These are phyloP conservation scores for Lysandra bellargus DNA, from an alignment of 2,888 invertebrate species.

Conservation along the genomic window DNA sequence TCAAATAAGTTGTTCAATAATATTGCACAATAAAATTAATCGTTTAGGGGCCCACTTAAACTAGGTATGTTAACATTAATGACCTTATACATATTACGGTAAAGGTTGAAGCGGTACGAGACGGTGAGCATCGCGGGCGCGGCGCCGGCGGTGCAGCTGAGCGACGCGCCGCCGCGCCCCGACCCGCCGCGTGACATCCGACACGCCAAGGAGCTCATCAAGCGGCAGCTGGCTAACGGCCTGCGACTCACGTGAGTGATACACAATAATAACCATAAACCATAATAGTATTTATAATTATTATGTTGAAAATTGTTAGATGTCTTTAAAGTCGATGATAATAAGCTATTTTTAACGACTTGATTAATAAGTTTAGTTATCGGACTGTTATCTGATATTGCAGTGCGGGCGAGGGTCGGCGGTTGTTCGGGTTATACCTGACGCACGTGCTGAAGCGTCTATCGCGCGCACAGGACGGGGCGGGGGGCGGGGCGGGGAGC, in stretches of 20 bases:
- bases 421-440: conserved; percentile 89
- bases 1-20: too few relatives aligned
- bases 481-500: conserved; percentile 70
- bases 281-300: too few relatives aligned
- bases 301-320: too few relatives aligned
- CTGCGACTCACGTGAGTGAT: conserved; percentile 83
- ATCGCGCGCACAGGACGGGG: conserved; percentile 72
- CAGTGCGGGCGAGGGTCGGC: conserved; percentile 85
- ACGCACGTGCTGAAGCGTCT: conserved; percentile 86
- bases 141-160: conserved; percentile 64
- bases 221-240: conserved; percentile 82
- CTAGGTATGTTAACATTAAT: too few relatives aligned
- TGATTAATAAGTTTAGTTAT: neutral
- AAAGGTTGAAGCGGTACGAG: conserved; percentile 81
- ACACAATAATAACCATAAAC: neutral
- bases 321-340: too few relatives aligned
- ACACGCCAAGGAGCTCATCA: conserved; percentile 80
- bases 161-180: conserved; percentile 49
- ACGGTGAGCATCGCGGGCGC: conserved; percentile 76
- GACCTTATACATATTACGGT: neutral
- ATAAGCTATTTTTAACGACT: too few relatives aligned
- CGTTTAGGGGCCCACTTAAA: too few relatives aligned
- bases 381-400: neutral
- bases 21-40: too few relatives aligned
- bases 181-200: conserved; percentile 66